Base-by-base conservation (phyloP, 2,888 invertebrate genomes). In the Euspilapteryx auroguttella region DNA sequence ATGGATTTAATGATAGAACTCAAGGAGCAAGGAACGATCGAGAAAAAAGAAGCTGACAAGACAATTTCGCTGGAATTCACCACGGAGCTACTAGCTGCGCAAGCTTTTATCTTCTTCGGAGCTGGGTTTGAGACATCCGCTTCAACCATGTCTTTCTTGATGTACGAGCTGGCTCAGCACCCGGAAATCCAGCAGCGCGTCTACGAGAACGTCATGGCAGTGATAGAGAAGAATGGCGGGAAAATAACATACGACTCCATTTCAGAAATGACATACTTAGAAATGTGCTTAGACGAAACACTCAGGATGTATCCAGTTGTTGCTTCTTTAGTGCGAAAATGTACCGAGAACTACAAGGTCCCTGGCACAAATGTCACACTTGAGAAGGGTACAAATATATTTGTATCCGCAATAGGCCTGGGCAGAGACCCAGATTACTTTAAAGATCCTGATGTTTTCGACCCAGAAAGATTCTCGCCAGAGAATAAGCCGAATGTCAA, bases 101-200 rank as follows among this genome's bases (percentile, higher is more conserved):
- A 61, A 30, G 51, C 48, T 2, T 64, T 68, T 24, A 47, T 66
- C 8, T 68, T 66, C 36, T 63, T 65, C 23, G 59, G 58, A 2
- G 77, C 75, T 1, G 77, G 76, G 1, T 77, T 73, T 26, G 76
- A 76, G 34, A 73, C 76, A 0, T 76, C 75, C 0, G 71, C 77
- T 0, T 62, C 66, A 0, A 58, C 68, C 1, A 61, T 66, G 4
- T 61, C 62, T 24, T 55, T 44, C 35, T 56, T 64, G 2, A 38
- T 65, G 23, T 59, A 64, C 31, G 53, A 65, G 38, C 45, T 66
- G 2, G 65, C 65, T 3, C 47, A 39, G 36, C 36, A 62, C 24
- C 57, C 52, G 0, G 47, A 47, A 7, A 48, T 55, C 4, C 65
- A 66, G 32, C 33, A 34, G 2, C 50, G 45, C 14, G 57, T 44